Evolutionary conservation across 2,113 vertebrate genomes (phyloP), one percentile per base, ranked within the genome.

Genomic region (Sinocyclocheilus anshuiensis): DNA sequence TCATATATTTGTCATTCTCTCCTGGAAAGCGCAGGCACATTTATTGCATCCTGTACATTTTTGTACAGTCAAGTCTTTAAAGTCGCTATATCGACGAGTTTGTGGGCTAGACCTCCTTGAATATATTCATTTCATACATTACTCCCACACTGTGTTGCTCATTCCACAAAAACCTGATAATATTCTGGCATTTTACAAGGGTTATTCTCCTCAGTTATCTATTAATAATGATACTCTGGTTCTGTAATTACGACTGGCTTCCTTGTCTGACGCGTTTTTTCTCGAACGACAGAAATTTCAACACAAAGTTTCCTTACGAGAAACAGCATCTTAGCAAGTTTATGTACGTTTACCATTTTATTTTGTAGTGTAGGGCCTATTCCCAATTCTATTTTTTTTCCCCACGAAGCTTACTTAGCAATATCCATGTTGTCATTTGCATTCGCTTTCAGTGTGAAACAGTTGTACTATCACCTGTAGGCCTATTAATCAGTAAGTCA

Each of bases 1-100:
- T 26, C n/a, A 72, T 77, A 84, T 57, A 48, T 74, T 83, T 72
- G 76, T 61, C 13, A 63, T 26, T 65, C 22, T 74, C 22, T 80
- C 11, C 9, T 29, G 36, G 50, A 84, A 57, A 79, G 48, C 24
- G 33, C 77, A 86, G 33, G 55, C 53, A 59, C 29, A 13, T 59
- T 79, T 61, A 61, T 42, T 50, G 61, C 63, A 69, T 82, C 80
- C 12, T 82, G 16, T 29, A 50, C 65, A n/a, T 69, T 69, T 72
- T 42, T n/a, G 67, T 22, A 11, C 69, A 53, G 42, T 26, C 15
- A 24, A 26, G 36, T 39, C 11, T 63, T 81, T 63, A 39, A 65
- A 9, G 20, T 16, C 6, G 39, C 20, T 26, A 26, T 72, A n/a
- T 42, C 1, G 20, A 8, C 18, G 26, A 72, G 7, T 39, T 39